Evolutionary conservation across 2,888 invertebrate genomes (phyloP).

Genomic region (Cephus sareptanus): DNA sequence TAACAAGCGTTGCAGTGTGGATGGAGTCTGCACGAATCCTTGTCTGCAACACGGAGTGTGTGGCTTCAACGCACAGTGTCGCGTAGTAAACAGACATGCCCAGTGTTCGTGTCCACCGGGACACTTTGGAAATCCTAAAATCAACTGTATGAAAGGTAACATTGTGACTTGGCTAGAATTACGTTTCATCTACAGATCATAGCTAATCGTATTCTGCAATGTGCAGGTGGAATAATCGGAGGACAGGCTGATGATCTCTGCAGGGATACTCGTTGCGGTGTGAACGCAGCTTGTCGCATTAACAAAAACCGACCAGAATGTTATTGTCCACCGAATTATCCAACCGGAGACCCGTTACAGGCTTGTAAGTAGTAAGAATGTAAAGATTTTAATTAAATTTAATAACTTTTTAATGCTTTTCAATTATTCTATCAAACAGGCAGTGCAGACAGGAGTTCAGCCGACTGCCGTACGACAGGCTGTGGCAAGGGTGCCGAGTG

Average conservation of each 20-base stretch:
- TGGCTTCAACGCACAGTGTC: slow-evolving; percentile 87
- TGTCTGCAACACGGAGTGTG: slow-evolving; percentile 82
- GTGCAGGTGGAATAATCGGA: slow-evolving; percentile 62
- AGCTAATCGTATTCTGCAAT: neutral
- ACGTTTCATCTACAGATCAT: neutral
- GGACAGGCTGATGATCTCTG: slow-evolving; percentile 76
- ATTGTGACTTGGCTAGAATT: neutral
- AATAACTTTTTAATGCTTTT: neutral
- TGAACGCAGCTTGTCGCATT: slow-evolving; percentile 83
- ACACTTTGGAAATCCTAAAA: slow-evolving; percentile 77
- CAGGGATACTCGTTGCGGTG: slow-evolving; percentile 81
- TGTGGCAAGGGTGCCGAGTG: slow-evolving; percentile 90
- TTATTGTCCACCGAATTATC: slow-evolving; percentile 84
- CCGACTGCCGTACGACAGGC: slow-evolving; percentile 86
- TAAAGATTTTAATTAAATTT: neutral
- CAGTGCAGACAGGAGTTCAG: slow-evolving; percentile 54
- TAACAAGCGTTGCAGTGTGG: slow-evolving; percentile 79
- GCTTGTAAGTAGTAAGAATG: slow-evolving; percentile 76
- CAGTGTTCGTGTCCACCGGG: slow-evolving; percentile 83
- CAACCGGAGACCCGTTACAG: slow-evolving; percentile 85
- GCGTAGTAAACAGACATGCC: slow-evolving; percentile 79
- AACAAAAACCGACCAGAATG: slow-evolving; percentile 79
- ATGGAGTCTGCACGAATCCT: slow-evolving; percentile 84
- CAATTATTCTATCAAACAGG: slow-evolving; percentile 33
- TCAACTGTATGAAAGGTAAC: slow-evolving; percentile 75